phyloP scores from a whole-genome alignment of 2,888 invertebrate genomes.

The Galeruca laticollis region DNA sequence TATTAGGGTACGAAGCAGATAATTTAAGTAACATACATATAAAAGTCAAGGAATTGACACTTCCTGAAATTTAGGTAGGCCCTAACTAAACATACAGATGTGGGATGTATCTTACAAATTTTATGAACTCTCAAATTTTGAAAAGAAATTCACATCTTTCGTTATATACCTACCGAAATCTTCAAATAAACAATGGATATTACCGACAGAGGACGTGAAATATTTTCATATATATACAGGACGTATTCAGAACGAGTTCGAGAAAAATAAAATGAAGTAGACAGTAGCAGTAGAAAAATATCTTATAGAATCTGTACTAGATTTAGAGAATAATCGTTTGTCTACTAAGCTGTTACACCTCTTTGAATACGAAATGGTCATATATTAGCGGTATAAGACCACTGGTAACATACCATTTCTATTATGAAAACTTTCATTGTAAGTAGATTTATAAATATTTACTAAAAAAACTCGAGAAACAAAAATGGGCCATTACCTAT shows the following conservation, averaged over 20 bases:
- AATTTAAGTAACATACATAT: conserved; percentile 49
- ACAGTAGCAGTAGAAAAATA: not conserved
- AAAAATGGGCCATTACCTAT: too few species aligned
- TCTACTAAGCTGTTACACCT: too few species aligned
- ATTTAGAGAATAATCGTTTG: too few species aligned
- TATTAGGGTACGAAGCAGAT: too few species aligned
- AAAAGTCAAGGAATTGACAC: conserved; percentile 43
- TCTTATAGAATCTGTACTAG: too few species aligned
- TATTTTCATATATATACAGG: too few species aligned
- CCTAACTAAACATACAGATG: conserved; percentile 22
- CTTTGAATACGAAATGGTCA: too few species aligned
- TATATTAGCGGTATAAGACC: too few species aligned
- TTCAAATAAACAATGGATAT: conserved; percentile 6
- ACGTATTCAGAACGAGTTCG: not conserved
- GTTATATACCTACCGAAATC: conserved; percentile 14
- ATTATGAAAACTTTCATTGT: too few species aligned
- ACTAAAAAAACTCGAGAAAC: too few species aligned
- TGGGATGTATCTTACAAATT: conserved; percentile 6
- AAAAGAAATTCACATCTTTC: not conserved
- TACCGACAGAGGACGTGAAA: conserved; percentile 12
- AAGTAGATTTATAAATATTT: too few species aligned
- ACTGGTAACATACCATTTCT: too few species aligned
- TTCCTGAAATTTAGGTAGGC: conserved; percentile 14
- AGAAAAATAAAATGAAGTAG: not conserved
- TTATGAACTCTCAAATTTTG: conserved; percentile 1